These are phyloP conservation scores for Rallus crepitans DNA, from an alignment of 2,797 vertebrate species.

Conservation along the genomic window DNA sequence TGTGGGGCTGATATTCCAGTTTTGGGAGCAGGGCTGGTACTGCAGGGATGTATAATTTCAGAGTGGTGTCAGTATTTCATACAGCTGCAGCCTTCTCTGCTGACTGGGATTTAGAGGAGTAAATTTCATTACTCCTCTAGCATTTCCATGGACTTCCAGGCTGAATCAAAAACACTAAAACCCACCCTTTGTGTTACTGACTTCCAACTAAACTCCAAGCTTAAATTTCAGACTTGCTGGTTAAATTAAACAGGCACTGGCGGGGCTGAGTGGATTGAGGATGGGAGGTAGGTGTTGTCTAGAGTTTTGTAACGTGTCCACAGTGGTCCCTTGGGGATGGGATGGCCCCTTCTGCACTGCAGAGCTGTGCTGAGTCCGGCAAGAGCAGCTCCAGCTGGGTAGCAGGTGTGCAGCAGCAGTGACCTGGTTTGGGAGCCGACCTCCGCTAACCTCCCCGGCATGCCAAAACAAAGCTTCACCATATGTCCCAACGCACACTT, in stretches of 20 bases:
- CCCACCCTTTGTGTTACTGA: background rate
- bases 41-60: background rate
- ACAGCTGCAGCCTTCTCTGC: background rate
- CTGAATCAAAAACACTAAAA: background rate
- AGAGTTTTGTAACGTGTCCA: background rate
- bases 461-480: slow-evolving; percentile 37
- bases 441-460: background rate
- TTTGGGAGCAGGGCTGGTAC: background rate
- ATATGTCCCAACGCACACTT: background rate
- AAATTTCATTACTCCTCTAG: background rate
- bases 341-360: background rate
- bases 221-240: background rate
- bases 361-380: background rate
- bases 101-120: background rate
- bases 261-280: background rate
- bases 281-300: background rate
- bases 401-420: slow-evolving; percentile 29
- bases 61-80: background rate
- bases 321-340: background rate
- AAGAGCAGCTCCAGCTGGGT: slow-evolving; percentile 21
- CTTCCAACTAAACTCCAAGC: background rate
- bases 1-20: background rate
- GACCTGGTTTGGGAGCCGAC: slow-evolving; percentile 21
- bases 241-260: background rate
- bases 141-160: background rate